phyloP scores from a whole-genome alignment of 2,113 vertebrate species.

The Burhinus bistriatus region DNA sequence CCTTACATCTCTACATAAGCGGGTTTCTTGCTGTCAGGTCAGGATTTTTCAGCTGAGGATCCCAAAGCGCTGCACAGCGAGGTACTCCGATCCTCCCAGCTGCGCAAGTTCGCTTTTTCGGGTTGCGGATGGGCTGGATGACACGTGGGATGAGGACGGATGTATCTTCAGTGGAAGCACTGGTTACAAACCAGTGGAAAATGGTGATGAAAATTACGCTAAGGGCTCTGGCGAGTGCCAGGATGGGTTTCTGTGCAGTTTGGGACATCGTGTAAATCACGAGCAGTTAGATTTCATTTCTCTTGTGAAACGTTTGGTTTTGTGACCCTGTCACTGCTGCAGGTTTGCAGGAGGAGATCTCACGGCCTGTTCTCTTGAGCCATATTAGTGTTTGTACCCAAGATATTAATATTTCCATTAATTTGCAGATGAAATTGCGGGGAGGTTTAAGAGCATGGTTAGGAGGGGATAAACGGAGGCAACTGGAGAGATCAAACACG shows the following conservation, averaged over 20 bases:
- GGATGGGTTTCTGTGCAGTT: not conserved
- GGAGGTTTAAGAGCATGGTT: not conserved
- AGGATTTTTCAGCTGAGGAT: rapidly evolving
- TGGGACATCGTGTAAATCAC: rapidly evolving
- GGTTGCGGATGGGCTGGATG: rapidly evolving
- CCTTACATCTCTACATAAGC: rapidly evolving
- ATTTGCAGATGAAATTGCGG: rapidly evolving
- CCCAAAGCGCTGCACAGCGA: rapidly evolving
- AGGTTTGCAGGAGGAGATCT: rapidly evolving
- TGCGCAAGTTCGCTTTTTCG: rapidly evolving
- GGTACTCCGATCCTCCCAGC: rapidly evolving
- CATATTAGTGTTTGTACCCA: rapidly evolving
- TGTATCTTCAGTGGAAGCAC: rapidly evolving
- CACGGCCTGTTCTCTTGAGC: not conserved
- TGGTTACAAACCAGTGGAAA: rapidly evolving
- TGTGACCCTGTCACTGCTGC: not conserved
- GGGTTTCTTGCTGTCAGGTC: rapidly evolving
- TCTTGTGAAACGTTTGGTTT: not conserved
- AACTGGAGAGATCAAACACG: rapidly evolving
- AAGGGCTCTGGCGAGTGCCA: rapidly evolving
- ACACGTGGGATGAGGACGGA: rapidly evolving
- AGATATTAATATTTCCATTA: rapidly evolving
- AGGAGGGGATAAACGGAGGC: not conserved
- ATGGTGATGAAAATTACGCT: rapidly evolving
- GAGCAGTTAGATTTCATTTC: not conserved